Evolutionary conservation across 2,888 invertebrate species (phyloP).

Genomic region (Drosophila macrothrix): DNA sequence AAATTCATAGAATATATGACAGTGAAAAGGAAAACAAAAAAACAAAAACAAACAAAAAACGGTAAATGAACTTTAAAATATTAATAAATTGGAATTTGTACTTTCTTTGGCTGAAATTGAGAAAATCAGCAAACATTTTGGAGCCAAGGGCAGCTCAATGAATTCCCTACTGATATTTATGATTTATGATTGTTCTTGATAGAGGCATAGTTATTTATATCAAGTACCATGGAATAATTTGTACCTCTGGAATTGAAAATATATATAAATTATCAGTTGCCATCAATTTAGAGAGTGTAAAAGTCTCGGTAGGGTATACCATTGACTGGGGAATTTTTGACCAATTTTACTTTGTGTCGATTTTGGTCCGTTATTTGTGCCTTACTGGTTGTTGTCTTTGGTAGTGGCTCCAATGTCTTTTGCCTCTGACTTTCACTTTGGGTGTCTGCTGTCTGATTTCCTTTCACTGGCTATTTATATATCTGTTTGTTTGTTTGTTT

Average conservation of each 20-base stretch:
- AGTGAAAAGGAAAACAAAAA: background rate
- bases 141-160: background rate
- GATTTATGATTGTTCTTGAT: background rate
- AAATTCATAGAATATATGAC: constrained; percentile 22
- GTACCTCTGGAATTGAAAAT: background rate
- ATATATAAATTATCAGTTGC: background rate
- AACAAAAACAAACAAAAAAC: no score
- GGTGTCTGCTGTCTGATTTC: constrained; percentile 19
- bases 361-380: background rate
- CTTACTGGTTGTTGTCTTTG: background rate
- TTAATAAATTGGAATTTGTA: background rate
- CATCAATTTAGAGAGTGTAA: background rate
- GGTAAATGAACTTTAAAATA: background rate
- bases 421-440: constrained; percentile 33
- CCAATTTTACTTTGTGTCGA: background rate
- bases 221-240: background rate
- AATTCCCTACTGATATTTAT: background rate
- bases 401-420: background rate
- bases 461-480: constrained; percentile 40
- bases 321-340: background rate
- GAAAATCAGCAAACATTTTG: background rate
- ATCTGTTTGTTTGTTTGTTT: constrained; percentile 56
- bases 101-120: background rate
- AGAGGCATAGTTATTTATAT: background rate
- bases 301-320: background rate